A percentile compares a stretch with the other conserved stretches of the same genome.
Conservation (phyloP, 2,888 invertebrate genomes). For the Thyatira batis region DNA sequence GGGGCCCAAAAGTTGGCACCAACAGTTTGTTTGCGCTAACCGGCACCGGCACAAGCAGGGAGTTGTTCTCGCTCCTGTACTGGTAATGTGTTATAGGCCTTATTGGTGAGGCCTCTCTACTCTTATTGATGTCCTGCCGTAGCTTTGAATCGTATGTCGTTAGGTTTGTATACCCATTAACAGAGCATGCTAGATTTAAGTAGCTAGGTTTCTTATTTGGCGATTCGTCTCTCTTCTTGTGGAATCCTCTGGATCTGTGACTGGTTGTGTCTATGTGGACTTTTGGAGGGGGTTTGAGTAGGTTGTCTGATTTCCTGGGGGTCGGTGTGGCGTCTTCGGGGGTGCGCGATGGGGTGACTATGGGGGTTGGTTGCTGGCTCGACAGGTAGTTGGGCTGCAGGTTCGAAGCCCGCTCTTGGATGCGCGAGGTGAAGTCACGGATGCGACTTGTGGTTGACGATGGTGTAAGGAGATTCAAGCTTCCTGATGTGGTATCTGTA, state of each 20-base stretch:
- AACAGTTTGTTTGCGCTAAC: constrained; percentile 80
- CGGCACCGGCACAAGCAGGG: constrained; percentile 72
- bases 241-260: constrained; percentile 64
- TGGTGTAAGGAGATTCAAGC: constrained; percentile 84
- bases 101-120: constrained; percentile 87
- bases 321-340: constrained; percentile 58
- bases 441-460: constrained; percentile 82
- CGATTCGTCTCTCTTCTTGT: constrained; percentile 69
- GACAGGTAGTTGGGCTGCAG: constrained; percentile 48
- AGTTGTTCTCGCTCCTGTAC: constrained; percentile 70
- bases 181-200: constrained; percentile 93
- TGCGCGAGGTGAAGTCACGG: constrained; percentile 82
- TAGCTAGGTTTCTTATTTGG: constrained; percentile 91
- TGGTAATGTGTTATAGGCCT: constrained; percentile 81
- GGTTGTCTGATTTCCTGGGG: constrained; percentile 60
- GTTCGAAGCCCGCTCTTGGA: constrained; percentile 77
- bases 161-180: constrained; percentile 93
- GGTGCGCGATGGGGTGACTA: constrained; percentile 55
- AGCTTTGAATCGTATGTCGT: constrained; percentile 93
- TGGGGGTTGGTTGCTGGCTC: constrained; percentile 44
- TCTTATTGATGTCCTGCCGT: constrained; percentile 87
- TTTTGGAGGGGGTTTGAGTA: constrained; percentile 72
- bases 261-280: constrained; percentile 63
- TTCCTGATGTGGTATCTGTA: constrained; percentile 84
- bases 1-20: constrained; percentile 78